Evolutionary conservation across 2,888 invertebrate species (phyloP), one percentile per base, ranked within the genome.

Genomic region (Phaonia tiefii): DNA sequence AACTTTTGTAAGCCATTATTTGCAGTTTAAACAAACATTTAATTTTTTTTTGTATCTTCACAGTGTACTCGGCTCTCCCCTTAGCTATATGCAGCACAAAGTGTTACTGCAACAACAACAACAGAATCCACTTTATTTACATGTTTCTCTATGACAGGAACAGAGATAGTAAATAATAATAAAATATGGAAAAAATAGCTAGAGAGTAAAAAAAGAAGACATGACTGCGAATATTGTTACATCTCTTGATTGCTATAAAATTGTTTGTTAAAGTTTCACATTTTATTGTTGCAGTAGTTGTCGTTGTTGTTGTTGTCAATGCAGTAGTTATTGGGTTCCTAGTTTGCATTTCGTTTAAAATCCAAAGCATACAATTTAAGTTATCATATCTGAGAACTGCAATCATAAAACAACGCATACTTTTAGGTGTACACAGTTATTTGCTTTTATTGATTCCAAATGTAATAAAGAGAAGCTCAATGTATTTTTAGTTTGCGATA

Each of bases 131-230:
- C 46, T 75, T 77, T 81, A 81, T 75, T 80, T 76, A 69, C 60
- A 78, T 63, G 77, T 77, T 78, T 54, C 72, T 71, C 71, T 75
- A 75, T 78, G 78, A 78, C 81, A 81, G n/a, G 39, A 74, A 78
- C 75, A 81, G 54, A 67, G 77, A 81, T 77, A 51, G 42, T 72
- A 72, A 75, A 75, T 75, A 77, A 67, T 76, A 73, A 26, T 70
- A 65, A 63, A 63, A 39, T 5, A 20, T 10, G 1, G 22, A 63
- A 63, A 42, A 63, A 17, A 46, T 44, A 31, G 49, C 10, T 20
- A 10, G n/a, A 22, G 8, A 8, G 37, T 39, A 49, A 25, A 39
- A 65, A 66, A 20, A 58, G 20, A 31, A 51, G 15, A 58, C 37
- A 65, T 44, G 20, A 26, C 15, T 39, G 8, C 49, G 25, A 46